A percentile compares a stretch with the other conserved stretches of the same genome.
phyloP scores from a whole-genome alignment of 2,888 invertebrate genomes.

The Yponomeuta plumbellus region DNA sequence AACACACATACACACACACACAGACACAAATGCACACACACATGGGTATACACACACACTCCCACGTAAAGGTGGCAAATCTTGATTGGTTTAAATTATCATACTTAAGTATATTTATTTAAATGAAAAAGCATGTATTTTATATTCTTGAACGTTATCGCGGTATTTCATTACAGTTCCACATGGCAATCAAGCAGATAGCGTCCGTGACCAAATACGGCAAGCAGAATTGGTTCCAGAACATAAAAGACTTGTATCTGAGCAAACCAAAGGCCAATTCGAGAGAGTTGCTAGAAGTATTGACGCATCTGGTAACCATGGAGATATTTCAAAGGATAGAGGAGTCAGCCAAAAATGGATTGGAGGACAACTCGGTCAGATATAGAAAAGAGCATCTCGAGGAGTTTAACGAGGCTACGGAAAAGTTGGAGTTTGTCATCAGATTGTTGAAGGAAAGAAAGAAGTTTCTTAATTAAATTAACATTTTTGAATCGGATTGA shows the following conservation, averaged over 20 bases:
- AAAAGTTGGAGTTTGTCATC: not conserved
- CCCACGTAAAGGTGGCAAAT: no score
- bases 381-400: constrained; percentile 23
- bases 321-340: constrained; percentile 40
- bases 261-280: constrained; percentile 23
- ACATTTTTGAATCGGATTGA: not conserved
- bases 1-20: no score
- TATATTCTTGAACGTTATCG: no score
- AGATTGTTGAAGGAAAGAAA: constrained; percentile 1
- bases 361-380: constrained; percentile 18
- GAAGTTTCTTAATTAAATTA: not conserved
- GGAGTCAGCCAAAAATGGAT: constrained; percentile 30
- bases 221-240: constrained; percentile 45
- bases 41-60: no score
- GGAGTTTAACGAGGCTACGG: not conserved
- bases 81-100: no score
- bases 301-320: constrained; percentile 42
- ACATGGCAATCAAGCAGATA: constrained; percentile 46
- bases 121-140: no score
- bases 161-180: constrained; percentile 48
- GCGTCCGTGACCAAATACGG: constrained; percentile 41
- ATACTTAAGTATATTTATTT: no score
- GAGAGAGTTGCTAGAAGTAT: constrained; percentile 35
- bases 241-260: constrained; percentile 45
- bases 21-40: no score